Percentiles rank a stretch among this genome's conserved stretches.
Conservation (phyloP, 2,113 vertebrate species). For the Festucalex cinctus region DNA sequence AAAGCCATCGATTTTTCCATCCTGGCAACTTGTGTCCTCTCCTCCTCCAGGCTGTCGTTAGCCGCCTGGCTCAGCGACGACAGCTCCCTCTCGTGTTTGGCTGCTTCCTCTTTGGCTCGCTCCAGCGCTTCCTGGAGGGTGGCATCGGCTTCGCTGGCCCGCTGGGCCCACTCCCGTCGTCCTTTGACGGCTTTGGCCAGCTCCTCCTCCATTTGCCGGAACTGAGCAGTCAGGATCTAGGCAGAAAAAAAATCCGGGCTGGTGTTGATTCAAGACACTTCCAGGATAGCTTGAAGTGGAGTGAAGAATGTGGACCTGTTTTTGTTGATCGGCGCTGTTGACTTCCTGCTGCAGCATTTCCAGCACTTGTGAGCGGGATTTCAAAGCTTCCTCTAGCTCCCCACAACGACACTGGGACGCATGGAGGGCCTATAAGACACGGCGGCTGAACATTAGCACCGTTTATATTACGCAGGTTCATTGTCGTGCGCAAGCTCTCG, state of each 20-base stretch:
- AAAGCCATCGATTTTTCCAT: constrained; percentile 54
- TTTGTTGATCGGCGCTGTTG: constrained; percentile 78
- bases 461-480: not conserved
- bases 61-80: constrained; percentile 48
- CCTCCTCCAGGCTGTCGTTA: constrained; percentile 51
- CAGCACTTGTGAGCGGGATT: constrained; percentile 78
- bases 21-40: constrained; percentile 64
- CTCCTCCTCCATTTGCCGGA: constrained; percentile 81
- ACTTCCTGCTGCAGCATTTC: constrained; percentile 88
- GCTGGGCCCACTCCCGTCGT: constrained; percentile 54
- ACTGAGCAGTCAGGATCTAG: constrained; percentile 80
- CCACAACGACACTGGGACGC: constrained; percentile 76
- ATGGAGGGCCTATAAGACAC: constrained; percentile 68
- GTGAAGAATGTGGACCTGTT: constrained; percentile 74
- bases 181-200: constrained; percentile 67
- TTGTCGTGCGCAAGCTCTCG: not conserved
- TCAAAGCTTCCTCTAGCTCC: constrained; percentile 80
- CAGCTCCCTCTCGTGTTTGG: constrained; percentile 65
- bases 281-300: not conserved
- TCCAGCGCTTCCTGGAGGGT: constrained; percentile 52
- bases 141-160: constrained; percentile 44
- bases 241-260: constrained; percentile 8
- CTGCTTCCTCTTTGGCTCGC: constrained; percentile 31
- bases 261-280: not conserved
- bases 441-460: not conserved